Evolutionary conservation across 1,140 invertebrate species (phyloP).

Genomic region (Drosophila subpulchrella): DNA sequence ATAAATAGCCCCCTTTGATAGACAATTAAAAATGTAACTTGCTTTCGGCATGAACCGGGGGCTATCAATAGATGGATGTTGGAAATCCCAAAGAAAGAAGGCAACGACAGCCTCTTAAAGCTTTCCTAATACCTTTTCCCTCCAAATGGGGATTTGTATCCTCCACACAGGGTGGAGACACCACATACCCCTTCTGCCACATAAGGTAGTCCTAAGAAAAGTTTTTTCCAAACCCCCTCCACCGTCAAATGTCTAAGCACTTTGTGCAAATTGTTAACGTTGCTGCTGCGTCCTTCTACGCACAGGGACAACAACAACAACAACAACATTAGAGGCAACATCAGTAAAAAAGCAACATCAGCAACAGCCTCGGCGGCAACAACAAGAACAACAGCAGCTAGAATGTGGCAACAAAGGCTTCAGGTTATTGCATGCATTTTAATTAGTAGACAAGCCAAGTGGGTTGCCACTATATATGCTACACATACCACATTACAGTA

Average conservation of each 20-base stretch:
- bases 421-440: slow-evolving; percentile 83
- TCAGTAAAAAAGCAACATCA: slow-evolving; percentile 23
- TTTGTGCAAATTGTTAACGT: slow-evolving; percentile 75
- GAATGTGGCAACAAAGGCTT: slow-evolving; percentile 80
- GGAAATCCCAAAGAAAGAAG: background rate
- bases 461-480: slow-evolving; percentile 57
- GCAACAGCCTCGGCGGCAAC: slow-evolving; percentile 44
- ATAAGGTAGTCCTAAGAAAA: slow-evolving; percentile 35
- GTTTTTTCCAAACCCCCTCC: slow-evolving; percentile 20
- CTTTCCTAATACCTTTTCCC: slow-evolving; percentile 10
- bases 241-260: slow-evolving; percentile 59
- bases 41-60: slow-evolving; percentile 22
- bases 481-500: slow-evolving; percentile 3
- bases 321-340: slow-evolving; percentile 12
- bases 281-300: slow-evolving; percentile 72
- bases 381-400: slow-evolving; percentile 48
- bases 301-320: slow-evolving; percentile 48
- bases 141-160: slow-evolving; percentile 18
- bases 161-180: background rate
- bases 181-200: background rate
- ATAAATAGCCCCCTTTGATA: slow-evolving; percentile 70
- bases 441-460: slow-evolving; percentile 83
- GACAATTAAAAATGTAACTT: slow-evolving; percentile 75
- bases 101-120: slow-evolving; percentile 1
- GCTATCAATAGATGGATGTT: slow-evolving; percentile 65